These are phyloP conservation scores for Gadus macrocephalus DNA, from an alignment of 2,113 vertebrate genomes.

Conservation along the genomic window DNA sequence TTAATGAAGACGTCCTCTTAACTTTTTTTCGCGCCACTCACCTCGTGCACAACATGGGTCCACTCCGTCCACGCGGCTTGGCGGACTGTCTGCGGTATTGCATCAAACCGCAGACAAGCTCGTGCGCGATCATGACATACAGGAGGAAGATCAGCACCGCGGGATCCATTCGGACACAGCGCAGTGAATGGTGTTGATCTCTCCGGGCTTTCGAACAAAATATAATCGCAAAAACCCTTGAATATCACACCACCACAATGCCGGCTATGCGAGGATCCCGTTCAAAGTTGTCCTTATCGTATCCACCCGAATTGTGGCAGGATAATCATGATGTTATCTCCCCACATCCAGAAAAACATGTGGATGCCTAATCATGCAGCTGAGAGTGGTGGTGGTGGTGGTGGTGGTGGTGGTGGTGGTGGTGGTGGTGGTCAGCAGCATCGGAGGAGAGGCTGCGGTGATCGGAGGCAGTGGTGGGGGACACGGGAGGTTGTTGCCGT, in stretches of 20 bases:
- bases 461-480: constrained; percentile 10
- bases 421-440: not conserved
- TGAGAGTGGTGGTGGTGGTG: not conserved
- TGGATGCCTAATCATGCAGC: not conserved
- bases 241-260: too few relatives aligned
- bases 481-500: constrained; percentile 66
- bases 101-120: constrained; percentile 86
- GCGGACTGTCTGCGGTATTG: constrained; percentile 78
- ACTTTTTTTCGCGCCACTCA: constrained; percentile 46
- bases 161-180: constrained; percentile 74
- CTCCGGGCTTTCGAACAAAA: not conserved
- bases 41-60: constrained; percentile 74
- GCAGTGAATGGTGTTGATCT: not conserved
- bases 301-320: too few relatives aligned
- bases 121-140: constrained; percentile 85
- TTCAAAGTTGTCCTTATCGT: too few relatives aligned
- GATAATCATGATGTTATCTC: too few relatives aligned
- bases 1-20: not conserved
- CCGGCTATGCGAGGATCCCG: too few relatives aligned
- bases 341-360: not conserved
- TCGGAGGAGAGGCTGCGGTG: constrained; percentile 19
- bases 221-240: too few relatives aligned
- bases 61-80: constrained; percentile 72
- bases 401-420: not conserved
- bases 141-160: constrained; percentile 85